A percentile compares a stretch with the other conserved stretches of the same genome.
Evolutionary conservation across 23 tunicate genomes (phyloP).

Genomic region (Clavelina lepadiformis): DNA sequence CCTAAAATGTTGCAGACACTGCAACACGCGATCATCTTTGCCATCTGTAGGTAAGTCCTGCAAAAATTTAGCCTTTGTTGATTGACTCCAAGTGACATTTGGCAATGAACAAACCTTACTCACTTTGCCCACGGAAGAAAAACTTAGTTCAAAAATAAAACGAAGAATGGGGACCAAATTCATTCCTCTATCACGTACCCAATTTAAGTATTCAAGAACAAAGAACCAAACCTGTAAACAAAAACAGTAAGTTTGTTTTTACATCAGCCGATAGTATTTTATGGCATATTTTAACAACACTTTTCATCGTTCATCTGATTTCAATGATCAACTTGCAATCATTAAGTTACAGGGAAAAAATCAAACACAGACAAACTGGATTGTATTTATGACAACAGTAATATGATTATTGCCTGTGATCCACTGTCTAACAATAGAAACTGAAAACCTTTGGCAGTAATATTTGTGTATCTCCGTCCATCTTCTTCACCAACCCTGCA

Average conservation of each 20-base stretch:
- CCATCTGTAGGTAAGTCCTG: slow-evolving; percentile 87
- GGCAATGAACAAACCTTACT: slow-evolving; percentile 2
- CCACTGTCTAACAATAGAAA: slow-evolving; percentile 76
- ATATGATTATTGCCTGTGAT: slow-evolving; percentile 40
- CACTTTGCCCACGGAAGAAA: slow-evolving; percentile 69
- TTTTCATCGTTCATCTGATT: too few relatives aligned
- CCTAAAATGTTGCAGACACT: slow-evolving; percentile 81
- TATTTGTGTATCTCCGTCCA: slow-evolving; percentile 34
- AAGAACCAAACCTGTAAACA: slow-evolving; percentile 97
- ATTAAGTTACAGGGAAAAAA: too few relatives aligned
- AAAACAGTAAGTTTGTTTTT: too few relatives aligned
- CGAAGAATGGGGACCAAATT: slow-evolving; percentile 73
- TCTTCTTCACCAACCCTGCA: slow-evolving; percentile 55
- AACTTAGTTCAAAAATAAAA: slow-evolving; percentile 86
- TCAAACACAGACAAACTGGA: not conserved
- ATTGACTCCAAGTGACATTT: not conserved
- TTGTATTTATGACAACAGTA: slow-evolving; percentile 2
- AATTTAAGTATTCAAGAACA: slow-evolving; percentile 69
- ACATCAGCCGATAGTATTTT: too few relatives aligned
- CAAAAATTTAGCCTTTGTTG: not conserved
- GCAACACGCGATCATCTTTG: slow-evolving; percentile 64
- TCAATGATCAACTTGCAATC: too few relatives aligned
- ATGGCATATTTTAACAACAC: too few relatives aligned
- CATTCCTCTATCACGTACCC: slow-evolving; percentile 69
- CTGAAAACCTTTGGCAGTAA: slow-evolving; percentile 92